Conservation (phyloP, 2,113 vertebrate species). For the Murina feae region DNA sequence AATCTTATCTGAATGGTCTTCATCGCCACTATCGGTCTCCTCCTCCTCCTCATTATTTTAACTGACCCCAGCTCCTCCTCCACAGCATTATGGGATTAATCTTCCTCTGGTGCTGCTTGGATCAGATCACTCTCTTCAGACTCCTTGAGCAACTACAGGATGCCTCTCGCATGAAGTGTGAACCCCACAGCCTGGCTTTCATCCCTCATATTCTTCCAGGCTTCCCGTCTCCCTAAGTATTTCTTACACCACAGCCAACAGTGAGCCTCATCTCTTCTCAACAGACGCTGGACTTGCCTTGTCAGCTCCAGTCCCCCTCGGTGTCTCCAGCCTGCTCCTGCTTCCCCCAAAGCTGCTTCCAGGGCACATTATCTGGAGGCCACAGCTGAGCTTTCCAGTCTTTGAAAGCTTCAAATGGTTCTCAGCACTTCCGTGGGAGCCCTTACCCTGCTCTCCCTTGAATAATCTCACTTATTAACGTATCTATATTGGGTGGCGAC, state of each 20-base stretch:
- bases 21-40: neutral
- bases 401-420: neutral
- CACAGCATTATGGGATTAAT: rapidly evolving
- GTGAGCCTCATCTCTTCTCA: neutral
- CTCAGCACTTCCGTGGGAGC: rapidly evolving
- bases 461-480: neutral
- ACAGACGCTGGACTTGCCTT: neutral
- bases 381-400: neutral
- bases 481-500: neutral
- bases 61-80: too few relatives aligned
- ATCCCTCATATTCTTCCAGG: too few relatives aligned
- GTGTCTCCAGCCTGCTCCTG: neutral
- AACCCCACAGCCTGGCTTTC: neutral
- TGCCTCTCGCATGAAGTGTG: rapidly evolving
- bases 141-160: rapidly evolving
- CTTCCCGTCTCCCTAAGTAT: neutral
- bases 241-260: neutral
- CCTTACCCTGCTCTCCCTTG: neutral
- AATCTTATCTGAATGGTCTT: neutral
- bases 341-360: rapidly evolving
- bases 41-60: neutral
- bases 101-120: neutral
- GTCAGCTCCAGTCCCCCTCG: rapidly evolving
- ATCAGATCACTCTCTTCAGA: neutral
- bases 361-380: neutral